Evolutionary conservation across 2,113 vertebrate species (phyloP).

Genomic region (Columbina picui): DNA sequence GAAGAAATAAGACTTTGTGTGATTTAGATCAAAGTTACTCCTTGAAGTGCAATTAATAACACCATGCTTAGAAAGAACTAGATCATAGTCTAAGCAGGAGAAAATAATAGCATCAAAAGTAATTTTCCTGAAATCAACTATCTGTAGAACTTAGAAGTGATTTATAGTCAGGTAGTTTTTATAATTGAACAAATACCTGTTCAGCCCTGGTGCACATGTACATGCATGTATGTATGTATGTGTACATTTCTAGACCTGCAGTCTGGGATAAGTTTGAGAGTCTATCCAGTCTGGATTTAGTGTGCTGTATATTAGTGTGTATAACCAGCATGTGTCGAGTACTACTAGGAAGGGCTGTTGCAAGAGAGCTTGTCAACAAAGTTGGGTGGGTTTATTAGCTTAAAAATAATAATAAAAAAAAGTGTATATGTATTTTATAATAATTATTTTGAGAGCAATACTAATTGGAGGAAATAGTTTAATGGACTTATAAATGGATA

Average conservation of each 20-base stretch:
- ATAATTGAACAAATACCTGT: not conserved
- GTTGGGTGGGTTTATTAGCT: not conserved
- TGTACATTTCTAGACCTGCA: not conserved
- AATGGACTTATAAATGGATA: conserved; percentile 61
- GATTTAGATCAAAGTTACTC: not conserved
- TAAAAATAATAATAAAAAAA: not conserved
- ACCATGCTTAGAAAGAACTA: not conserved
- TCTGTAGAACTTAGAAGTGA: not conserved
- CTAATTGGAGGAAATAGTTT: conserved; percentile 52
- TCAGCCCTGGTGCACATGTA: not conserved
- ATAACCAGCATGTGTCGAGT: not conserved
- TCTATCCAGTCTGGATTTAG: not conserved
- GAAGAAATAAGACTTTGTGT: not conserved
- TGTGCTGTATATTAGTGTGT: not conserved
- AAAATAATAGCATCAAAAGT: not conserved
- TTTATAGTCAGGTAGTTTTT: not conserved
- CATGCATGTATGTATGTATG: not conserved
- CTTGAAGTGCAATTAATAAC: not conserved
- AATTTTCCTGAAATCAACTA: not conserved
- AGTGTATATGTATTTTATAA: conserved; percentile 27
- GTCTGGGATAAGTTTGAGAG: not conserved
- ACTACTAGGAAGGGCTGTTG: not conserved
- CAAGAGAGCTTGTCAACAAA: conserved; percentile 8
- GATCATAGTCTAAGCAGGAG: not conserved
- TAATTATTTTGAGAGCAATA: conserved; percentile 28